Conservation (phyloP, 2,797 vertebrate genomes). For the Crotalus adamanteus region DNA sequence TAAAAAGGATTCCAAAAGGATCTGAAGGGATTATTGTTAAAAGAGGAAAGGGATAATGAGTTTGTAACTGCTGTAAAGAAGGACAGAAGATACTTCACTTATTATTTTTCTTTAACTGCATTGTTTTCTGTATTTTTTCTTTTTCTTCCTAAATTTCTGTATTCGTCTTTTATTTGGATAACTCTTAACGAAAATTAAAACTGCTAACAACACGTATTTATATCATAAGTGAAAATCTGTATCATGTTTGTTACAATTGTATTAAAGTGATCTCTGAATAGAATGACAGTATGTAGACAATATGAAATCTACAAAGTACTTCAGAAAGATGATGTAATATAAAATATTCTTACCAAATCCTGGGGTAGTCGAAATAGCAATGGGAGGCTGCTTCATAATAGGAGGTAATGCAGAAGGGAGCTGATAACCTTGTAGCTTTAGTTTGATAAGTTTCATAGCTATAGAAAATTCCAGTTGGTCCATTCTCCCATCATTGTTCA, state of each 20-base stretch:
- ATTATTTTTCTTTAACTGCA: neutral
- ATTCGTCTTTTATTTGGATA: neutral
- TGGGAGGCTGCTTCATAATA: conserved; percentile 88
- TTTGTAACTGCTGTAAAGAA: neutral
- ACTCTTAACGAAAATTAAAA: neutral
- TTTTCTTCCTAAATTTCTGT: neutral
- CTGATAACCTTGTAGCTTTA: conserved; percentile 94
- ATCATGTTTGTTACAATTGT: neutral
- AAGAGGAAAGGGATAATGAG: neutral
- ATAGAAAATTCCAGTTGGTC: conserved; percentile 97
- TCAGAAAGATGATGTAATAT: neutral
- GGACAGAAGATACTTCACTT: neutral
- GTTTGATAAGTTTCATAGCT: conserved; percentile 98
- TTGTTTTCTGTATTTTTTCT: neutral
- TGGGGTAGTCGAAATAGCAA: conserved; percentile 76
- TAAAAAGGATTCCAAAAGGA: neutral
- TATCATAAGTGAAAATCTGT: neutral
- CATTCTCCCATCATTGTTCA: conserved; percentile 97
- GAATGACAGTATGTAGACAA: neutral
- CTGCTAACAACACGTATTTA: neutral
- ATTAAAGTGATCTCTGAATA: neutral
- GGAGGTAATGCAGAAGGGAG: conserved; percentile 87
- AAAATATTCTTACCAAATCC: conserved; percentile 81
- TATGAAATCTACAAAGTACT: neutral
- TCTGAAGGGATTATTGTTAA: neutral